phyloP scores from a whole-genome alignment of 2,113 vertebrate species.

The Hipposideros armiger region DNA sequence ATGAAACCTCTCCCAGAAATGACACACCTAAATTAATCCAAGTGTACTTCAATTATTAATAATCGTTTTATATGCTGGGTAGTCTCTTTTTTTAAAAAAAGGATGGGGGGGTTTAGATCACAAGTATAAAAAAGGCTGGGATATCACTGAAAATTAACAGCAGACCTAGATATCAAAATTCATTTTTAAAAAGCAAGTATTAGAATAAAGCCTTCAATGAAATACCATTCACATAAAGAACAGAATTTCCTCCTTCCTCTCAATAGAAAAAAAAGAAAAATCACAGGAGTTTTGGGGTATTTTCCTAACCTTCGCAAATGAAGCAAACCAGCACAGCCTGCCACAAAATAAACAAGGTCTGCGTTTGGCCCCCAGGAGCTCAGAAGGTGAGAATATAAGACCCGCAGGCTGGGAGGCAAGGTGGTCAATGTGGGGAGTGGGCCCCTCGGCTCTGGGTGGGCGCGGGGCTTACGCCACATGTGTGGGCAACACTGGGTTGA shows the following conservation, averaged over 20 bases:
- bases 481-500: too few species aligned
- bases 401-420: neutral
- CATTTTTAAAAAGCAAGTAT: neutral
- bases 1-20: neutral
- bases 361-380: neutral
- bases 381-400: rapidly evolving
- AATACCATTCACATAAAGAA: neutral
- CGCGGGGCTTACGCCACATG: rapidly evolving
- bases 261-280: neutral
- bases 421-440: neutral
- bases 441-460: neutral
- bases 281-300: neutral
- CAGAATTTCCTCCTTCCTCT: neutral
- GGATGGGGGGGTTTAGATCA: neutral
- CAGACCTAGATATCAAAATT: neutral
- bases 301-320: neutral
- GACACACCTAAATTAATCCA: neutral
- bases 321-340: neutral
- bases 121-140: neutral
- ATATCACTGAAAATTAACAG: neutral
- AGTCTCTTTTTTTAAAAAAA: neutral
- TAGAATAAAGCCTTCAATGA: neutral
- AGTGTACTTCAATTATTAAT: too few species aligned
- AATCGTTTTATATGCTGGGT: neutral
- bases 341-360: neutral